These are phyloP conservation scores for Percopsis omiscomaycus DNA, from an alignment of 2,797 vertebrate genomes.

Conservation along the genomic window DNA sequence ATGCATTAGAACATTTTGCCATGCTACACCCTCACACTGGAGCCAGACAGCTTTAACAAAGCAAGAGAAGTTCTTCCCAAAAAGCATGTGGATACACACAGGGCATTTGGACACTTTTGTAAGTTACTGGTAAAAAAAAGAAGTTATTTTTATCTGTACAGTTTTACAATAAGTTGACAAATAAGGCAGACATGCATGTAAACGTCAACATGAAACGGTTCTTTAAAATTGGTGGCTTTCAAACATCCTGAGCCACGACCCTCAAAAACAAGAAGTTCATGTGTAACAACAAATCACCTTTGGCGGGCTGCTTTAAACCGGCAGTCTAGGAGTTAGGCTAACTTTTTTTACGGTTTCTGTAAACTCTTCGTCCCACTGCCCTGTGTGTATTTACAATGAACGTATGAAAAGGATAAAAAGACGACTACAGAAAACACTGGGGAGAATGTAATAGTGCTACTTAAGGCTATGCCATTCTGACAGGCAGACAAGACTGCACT, in stretches of 20 bases:
- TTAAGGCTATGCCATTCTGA: constrained; percentile 23
- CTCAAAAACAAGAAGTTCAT: neutral
- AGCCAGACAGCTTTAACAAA: constrained; percentile 6
- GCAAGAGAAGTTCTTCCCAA: neutral
- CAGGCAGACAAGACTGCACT: constrained; percentile 32
- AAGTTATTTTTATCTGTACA: too few species aligned
- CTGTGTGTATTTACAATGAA: constrained; percentile 47
- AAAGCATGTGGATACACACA: constrained; percentile 40
- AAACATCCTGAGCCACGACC: too few species aligned
- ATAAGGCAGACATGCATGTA: neutral
- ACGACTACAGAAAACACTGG: constrained; percentile 25
- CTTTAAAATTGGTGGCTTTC: neutral
- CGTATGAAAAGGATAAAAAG: constrained; percentile 17
- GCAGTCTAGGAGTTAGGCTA: too few species aligned
- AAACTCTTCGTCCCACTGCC: neutral
- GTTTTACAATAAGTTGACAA: neutral
- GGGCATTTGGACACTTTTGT: constrained; percentile 2
- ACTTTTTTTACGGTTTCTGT: neutral
- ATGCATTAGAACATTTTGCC: neutral
- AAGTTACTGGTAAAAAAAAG: neutral
- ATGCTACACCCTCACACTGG: constrained; percentile 1
- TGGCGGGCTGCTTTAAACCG: too few species aligned
- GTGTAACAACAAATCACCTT: too few species aligned
- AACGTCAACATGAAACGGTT: neutral
- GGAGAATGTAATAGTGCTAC: constrained; percentile 28